Conservation (phyloP, 2,797 vertebrate genomes). For the Pangasius macronema region DNA sequence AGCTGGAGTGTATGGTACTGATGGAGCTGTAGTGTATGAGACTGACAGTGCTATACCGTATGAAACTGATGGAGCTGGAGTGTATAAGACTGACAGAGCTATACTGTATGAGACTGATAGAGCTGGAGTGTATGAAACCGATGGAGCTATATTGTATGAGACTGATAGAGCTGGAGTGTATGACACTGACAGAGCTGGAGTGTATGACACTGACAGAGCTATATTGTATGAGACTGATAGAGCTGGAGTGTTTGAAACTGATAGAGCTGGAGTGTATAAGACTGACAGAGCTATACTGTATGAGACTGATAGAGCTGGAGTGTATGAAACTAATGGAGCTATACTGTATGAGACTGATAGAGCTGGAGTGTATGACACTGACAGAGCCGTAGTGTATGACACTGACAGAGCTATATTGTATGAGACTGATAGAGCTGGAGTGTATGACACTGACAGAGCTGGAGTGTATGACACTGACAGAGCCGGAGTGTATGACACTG, state of each 20-base stretch:
- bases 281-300: not conserved
- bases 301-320: not conserved
- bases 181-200: no score
- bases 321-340: no score
- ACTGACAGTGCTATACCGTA: not conserved
- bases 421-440: no score
- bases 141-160: no score
- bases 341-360: not conserved
- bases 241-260: not conserved
- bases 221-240: no score
- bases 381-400: no score
- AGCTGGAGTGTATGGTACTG: not conserved
- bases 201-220: no score
- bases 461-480: not conserved
- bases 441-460: not conserved
- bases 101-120: not conserved
- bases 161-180: no score
- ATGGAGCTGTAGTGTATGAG: not conserved
- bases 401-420: no score
- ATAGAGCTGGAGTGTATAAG: not conserved
- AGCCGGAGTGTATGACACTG: not conserved
- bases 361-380: not conserved
- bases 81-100: not conserved
- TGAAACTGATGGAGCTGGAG: not conserved
- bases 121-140: no score